phyloP scores from a whole-genome alignment of 2,888 invertebrate species.

The Tiliacea aurago region DNA sequence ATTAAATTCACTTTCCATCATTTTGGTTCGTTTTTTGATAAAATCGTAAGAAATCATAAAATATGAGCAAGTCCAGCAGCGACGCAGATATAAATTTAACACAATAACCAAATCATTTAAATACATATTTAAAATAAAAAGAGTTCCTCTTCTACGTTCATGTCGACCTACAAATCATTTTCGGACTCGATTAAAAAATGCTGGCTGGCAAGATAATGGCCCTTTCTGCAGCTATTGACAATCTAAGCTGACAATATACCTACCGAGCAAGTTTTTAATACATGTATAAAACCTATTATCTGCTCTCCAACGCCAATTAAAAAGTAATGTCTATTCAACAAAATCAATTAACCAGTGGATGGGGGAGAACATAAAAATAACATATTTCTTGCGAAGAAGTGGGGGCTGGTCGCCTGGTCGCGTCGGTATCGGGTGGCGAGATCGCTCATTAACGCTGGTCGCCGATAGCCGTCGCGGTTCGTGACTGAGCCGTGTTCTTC shows the following conservation, averaged over 20 bases:
- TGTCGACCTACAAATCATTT: neutral
- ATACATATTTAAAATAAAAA: neutral
- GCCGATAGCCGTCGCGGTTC: conserved; percentile 72
- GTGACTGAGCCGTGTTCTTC: conserved; percentile 75
- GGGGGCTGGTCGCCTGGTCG: conserved; percentile 49
- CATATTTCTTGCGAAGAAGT: conserved; percentile 51
- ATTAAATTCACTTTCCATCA: too few relatives aligned
- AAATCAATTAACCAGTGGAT: conserved; percentile 51
- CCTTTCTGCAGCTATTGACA: neutral
- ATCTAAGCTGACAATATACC: too few relatives aligned
- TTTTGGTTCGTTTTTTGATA: too few relatives aligned
- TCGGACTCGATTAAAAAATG: neutral
- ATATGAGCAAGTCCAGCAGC: too few relatives aligned
- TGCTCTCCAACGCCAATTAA: conserved; percentile 18
- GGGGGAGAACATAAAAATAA: conserved; percentile 47
- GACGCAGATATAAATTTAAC: too few relatives aligned
- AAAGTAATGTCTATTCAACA: conserved; percentile 41
- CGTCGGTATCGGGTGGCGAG: conserved; percentile 74
- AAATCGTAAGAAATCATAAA: too few relatives aligned
- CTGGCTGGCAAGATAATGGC: neutral
- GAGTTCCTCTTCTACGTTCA: neutral
- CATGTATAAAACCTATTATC: neutral
- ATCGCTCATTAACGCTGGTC: conserved; percentile 85
- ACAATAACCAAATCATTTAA: too few relatives aligned
- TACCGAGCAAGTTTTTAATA: neutral